Conservation (phyloP, 1,140 invertebrate genomes). For the Aphaenogaster rudis region DNA sequence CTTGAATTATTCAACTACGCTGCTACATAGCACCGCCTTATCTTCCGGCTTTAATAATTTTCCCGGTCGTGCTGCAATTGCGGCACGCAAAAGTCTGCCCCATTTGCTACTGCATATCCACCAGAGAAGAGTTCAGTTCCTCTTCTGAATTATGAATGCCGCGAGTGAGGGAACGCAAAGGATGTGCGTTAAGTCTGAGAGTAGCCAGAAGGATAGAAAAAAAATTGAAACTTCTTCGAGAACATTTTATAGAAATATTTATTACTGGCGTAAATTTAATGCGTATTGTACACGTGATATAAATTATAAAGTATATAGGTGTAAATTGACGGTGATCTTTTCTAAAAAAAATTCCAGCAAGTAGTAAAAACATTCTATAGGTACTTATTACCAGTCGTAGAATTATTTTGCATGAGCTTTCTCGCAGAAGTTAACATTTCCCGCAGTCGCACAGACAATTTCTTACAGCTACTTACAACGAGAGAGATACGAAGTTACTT, state of each 20-base stretch:
- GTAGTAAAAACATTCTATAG: not conserved
- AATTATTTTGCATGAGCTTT: not conserved
- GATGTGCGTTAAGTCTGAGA: not conserved
- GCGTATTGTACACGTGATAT: not conserved
- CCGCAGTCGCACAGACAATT: not conserved
- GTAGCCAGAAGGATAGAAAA: not conserved
- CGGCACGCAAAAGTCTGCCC: slow-evolving; percentile 48
- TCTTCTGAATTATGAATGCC: slow-evolving; percentile 45
- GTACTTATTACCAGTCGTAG: not conserved
- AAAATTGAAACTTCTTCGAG: not conserved
- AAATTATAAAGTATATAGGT: not conserved
- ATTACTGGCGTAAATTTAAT: not conserved
- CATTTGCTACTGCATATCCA: slow-evolving; percentile 34
- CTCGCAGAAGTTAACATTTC: not conserved
- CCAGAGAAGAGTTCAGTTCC: slow-evolving; percentile 27
- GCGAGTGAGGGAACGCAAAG: not conserved
- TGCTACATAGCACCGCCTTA: slow-evolving; percentile 52
- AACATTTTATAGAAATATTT: not conserved
- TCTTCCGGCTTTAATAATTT: slow-evolving; percentile 73
- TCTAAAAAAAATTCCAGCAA: not conserved
- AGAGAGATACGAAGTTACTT: slow-evolving; percentile 42
- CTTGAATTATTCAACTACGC: slow-evolving; percentile 71
- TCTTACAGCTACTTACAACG: slow-evolving; percentile 24
- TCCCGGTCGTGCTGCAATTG: slow-evolving; percentile 53
- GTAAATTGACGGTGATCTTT: not conserved